These are phyloP conservation scores for Condylura cristata DNA, from an alignment of 2,113 vertebrate species.

Conservation along the genomic window DNA sequence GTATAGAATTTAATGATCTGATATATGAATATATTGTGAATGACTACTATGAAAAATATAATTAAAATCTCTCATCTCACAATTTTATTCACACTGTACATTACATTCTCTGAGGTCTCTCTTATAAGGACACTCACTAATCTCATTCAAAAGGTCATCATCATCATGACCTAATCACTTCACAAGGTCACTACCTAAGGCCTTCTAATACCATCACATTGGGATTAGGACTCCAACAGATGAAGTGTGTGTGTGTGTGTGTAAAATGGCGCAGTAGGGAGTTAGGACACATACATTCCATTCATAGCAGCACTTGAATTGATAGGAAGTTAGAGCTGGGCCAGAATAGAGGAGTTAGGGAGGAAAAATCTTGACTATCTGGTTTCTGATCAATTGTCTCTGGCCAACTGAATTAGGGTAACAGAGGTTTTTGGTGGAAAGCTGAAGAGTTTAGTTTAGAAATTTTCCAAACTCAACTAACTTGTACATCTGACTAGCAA, in stretches of 20 bases:
- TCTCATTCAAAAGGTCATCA: background rate
- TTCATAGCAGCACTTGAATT: background rate
- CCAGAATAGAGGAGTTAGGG: no score
- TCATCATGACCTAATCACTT: background rate
- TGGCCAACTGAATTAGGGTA: background rate
- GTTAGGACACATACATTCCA: background rate
- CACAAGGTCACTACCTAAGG: background rate
- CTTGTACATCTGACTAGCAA: background rate
- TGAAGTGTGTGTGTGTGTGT: background rate
- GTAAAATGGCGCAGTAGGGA: no score
- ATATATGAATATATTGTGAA: background rate
- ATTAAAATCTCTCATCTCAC: background rate
- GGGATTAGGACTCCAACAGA: background rate
- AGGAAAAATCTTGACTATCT: background rate
- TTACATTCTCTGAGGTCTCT: background rate
- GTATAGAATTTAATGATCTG: background rate
- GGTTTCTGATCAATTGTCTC: background rate
- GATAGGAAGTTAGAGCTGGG: background rate
- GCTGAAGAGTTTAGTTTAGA: background rate
- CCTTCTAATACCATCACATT: background rate
- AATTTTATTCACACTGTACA: background rate
- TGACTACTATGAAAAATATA: background rate
- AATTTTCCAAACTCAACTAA: constrained; percentile 37
- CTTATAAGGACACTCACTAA: background rate
- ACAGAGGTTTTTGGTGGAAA: background rate